These are phyloP conservation scores for Meteorus colon DNA, from an alignment of 2,888 invertebrate genomes.

Conservation along the genomic window DNA sequence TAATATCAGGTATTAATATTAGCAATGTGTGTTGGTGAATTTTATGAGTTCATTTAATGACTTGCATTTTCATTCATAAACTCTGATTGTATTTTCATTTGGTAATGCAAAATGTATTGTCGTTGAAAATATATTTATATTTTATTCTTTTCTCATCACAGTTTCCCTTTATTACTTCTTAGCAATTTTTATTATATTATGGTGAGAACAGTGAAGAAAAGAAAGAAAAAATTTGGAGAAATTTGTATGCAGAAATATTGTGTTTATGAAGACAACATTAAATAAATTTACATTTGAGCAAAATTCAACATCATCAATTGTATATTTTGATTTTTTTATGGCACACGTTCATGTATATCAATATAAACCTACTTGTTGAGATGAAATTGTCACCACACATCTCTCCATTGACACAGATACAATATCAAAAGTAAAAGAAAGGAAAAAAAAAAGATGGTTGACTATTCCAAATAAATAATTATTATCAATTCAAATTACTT, in stretches of 20 bases:
- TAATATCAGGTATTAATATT: slow-evolving; percentile 18
- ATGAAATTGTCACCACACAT: background rate
- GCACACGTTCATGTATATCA: background rate
- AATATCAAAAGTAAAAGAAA: background rate
- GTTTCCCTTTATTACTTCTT: background rate
- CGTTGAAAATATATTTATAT: background rate
- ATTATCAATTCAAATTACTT: background rate
- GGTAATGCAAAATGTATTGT: background rate
- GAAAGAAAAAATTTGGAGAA: background rate
- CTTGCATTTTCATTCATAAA: slow-evolving; percentile 7
- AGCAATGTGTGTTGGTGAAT: slow-evolving; percentile 10
- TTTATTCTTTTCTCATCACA: background rate
- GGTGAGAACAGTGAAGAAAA: background rate
- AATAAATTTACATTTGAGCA: background rate
- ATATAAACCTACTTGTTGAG: background rate
- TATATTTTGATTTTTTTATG: slow-evolving; percentile 10
- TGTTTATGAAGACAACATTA: background rate
- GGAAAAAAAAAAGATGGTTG: background rate
- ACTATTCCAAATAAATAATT: background rate
- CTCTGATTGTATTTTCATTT: background rate
- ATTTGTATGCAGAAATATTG: background rate
- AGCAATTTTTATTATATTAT: background rate
- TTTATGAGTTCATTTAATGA: slow-evolving; percentile 23
- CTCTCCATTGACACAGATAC: slow-evolving; percentile 5
- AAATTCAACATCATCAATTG: background rate